Conservation (phyloP, 2,113 vertebrate genomes). For the Trichomycterus rosablanca region DNA sequence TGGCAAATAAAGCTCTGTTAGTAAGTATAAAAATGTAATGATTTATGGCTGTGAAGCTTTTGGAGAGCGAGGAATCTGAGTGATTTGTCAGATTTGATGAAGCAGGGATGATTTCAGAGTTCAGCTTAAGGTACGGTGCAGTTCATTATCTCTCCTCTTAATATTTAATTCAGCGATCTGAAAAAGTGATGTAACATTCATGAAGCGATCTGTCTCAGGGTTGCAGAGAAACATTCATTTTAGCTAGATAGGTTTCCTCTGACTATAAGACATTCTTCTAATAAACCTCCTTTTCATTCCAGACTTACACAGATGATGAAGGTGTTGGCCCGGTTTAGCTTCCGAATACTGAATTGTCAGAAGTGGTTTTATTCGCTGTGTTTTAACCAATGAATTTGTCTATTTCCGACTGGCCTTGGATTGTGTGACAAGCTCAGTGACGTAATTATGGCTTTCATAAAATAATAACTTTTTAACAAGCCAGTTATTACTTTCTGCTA, state of each 20-base stretch:
- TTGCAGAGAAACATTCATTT: conserved; percentile 36
- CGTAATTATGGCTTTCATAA: no score
- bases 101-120: conserved; percentile 27
- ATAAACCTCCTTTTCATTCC: not conserved
- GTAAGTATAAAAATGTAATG: not conserved
- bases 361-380: not conserved
- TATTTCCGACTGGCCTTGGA: no score
- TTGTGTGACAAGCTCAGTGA: no score
- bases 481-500: no score
- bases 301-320: conserved; percentile 14
- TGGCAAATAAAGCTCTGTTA: not conserved
- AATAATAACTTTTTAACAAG: no score
- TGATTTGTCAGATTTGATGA: conserved; percentile 32
- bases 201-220: conserved; percentile 57
- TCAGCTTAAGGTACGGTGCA: conserved; percentile 41
- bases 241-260: conserved; percentile 18
- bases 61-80: not conserved
- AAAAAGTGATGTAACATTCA: conserved; percentile 63
- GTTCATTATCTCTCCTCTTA: conserved; percentile 62
- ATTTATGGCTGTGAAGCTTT: conserved; percentile 1
- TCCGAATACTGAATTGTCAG: not conserved
- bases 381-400: no score
- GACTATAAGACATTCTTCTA: conserved; percentile 22
- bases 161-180: conserved; percentile 66
- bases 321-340: conserved; percentile 3